These are phyloP conservation scores for Lasioglossum pauxillum DNA, from an alignment of 2,888 invertebrate species.

Conservation along the genomic window DNA sequence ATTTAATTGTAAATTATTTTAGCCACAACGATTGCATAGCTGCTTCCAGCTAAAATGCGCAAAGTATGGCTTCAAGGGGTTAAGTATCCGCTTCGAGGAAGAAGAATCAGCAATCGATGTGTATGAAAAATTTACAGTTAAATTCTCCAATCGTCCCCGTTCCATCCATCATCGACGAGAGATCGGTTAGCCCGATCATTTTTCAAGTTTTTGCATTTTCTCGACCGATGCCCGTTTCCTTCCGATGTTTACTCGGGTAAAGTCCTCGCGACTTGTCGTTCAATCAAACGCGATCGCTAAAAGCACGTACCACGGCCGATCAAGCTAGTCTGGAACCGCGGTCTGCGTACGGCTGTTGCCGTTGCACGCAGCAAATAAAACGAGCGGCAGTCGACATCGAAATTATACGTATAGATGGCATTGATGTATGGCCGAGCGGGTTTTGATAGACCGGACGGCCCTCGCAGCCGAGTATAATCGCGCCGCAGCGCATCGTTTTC, in stretches of 20 bases:
- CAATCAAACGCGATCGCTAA: slow-evolving; percentile 12
- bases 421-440: slow-evolving; percentile 80
- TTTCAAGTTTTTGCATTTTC: not conserved
- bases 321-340: slow-evolving; percentile 45
- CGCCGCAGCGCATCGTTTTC: slow-evolving; percentile 70
- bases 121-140: not conserved
- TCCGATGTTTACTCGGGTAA: not conserved
- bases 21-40: not conserved
- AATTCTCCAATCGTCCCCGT: not conserved
- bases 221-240: not conserved
- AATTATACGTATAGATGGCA: slow-evolving; percentile 82
- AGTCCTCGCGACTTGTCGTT: not conserved
- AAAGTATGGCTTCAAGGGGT: not conserved
- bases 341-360: slow-evolving; percentile 54
- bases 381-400: slow-evolving; percentile 76
- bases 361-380: slow-evolving; percentile 69
- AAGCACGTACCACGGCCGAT: slow-evolving; percentile 22
- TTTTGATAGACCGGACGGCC: slow-evolving; percentile 79
- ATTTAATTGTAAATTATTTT: not conserved
- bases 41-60: too few relatives aligned
- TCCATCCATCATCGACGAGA: not conserved
- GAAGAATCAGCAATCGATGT: not conserved
- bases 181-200: not conserved
- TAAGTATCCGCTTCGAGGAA: not conserved
- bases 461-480: slow-evolving; percentile 75